Evolutionary conservation across 2,797 vertebrate genomes (phyloP).

Genomic region (Cossypha dichroa): DNA sequence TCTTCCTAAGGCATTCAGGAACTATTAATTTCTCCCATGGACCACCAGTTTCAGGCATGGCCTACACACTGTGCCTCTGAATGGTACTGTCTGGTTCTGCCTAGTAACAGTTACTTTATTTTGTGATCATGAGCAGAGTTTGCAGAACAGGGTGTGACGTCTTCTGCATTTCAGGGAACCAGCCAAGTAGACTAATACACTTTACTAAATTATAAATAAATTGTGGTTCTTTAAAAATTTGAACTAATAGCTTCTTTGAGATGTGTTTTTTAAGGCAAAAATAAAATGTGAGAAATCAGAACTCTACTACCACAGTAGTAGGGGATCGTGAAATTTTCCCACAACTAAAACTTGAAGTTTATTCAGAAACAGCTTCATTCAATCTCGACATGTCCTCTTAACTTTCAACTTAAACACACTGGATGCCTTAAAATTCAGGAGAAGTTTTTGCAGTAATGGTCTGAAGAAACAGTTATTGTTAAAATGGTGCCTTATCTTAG

Average conservation of each 20-base stretch:
- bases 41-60: neutral
- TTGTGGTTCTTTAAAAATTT: neutral
- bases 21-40: neutral
- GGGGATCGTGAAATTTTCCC: neutral
- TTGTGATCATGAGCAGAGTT: neutral
- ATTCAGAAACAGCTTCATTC: neutral
- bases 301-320: neutral
- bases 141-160: neutral
- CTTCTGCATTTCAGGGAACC: neutral
- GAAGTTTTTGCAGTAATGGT: neutral
- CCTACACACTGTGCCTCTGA: neutral
- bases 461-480: neutral
- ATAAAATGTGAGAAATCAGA: neutral
- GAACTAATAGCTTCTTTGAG: neutral
- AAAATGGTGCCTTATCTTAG: neutral
- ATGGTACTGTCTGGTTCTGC: neutral
- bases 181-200: neutral
- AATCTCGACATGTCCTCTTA: neutral
- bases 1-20: neutral
- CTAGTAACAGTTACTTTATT: neutral
- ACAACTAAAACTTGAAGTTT: neutral
- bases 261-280: neutral
- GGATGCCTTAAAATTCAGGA: neutral
- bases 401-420: neutral
- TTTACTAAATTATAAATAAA: neutral